Percentiles rank a stretch among this genome's conserved stretches.
These are phyloP conservation scores for Avahi laniger DNA, from an alignment of 2,797 vertebrate species.

Conservation along the genomic window DNA sequence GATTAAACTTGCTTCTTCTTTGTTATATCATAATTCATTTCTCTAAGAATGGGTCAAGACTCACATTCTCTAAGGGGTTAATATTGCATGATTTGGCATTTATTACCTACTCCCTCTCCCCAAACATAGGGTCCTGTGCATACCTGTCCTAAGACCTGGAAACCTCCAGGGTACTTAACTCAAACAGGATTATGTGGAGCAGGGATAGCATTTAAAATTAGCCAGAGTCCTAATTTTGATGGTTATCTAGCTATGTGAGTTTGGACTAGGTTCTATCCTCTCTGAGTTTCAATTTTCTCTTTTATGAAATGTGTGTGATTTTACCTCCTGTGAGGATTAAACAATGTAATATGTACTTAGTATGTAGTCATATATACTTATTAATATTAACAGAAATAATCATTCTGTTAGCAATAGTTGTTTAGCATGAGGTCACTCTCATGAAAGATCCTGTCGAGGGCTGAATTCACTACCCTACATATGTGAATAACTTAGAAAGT, in stretches of 20 bases:
- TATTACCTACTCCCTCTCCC: background rate
- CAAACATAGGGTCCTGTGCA: background rate
- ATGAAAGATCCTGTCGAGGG: background rate
- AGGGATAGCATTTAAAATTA: background rate
- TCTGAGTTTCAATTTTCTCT: background rate
- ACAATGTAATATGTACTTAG: background rate
- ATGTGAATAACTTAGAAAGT: slow-evolving; percentile 2
- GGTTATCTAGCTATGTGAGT: background rate
- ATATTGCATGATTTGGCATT: background rate
- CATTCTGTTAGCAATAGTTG: background rate
- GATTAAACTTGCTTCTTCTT: background rate
- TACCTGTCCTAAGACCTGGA: background rate
- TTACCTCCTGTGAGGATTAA: background rate
- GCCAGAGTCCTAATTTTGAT: background rate
- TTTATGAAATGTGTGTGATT: background rate
- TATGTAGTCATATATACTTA: background rate
- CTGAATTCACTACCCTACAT: background rate
- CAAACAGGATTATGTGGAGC: background rate
- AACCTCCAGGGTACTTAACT: background rate
- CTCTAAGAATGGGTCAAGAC: background rate
- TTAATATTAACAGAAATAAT: background rate
- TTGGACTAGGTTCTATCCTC: background rate
- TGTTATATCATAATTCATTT: background rate
- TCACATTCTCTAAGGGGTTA: background rate
- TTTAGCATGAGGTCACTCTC: background rate